A percentile compares a stretch with the other conserved stretches of the same genome.
Evolutionary conservation across 1,140 invertebrate genomes (phyloP).

Genomic region (silkworm (Bombyx mori)): DNA sequence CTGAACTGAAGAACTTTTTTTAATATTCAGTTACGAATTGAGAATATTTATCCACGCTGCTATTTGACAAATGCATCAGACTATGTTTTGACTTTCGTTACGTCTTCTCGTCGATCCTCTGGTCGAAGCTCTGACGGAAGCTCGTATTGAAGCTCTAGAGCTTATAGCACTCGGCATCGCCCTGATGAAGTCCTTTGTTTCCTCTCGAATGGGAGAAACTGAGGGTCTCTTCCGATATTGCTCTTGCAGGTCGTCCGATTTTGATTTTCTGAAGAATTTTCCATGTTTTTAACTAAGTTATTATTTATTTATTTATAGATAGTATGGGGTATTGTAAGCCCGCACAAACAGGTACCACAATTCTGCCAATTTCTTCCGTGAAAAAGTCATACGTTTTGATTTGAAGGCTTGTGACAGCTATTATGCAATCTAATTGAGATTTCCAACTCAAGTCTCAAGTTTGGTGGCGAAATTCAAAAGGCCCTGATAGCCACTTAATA

Average conservation of each 20-base stretch:
- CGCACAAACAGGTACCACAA: too few species aligned
- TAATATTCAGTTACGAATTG: background rate
- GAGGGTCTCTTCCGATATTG: conserved; percentile 39
- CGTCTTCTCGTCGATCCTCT: conserved; percentile 12
- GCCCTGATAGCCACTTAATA: too few species aligned
- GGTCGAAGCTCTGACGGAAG: conserved; percentile 48
- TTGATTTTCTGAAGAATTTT: conserved; percentile 23
- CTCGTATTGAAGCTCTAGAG: conserved; percentile 57
- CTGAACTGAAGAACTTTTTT: background rate
- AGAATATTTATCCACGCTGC: background rate
- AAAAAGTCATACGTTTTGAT: too few species aligned
- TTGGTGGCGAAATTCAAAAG: too few species aligned
- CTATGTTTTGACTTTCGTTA: conserved; percentile 6
- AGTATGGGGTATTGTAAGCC: too few species aligned
- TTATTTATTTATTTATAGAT: too few species aligned
- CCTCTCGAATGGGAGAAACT: conserved; percentile 22
- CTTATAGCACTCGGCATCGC: conserved; percentile 40
- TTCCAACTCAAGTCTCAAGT: too few species aligned
- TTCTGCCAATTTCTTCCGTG: too few species aligned
- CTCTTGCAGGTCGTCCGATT: conserved; percentile 24
- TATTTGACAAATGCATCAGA: background rate
- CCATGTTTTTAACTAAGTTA: background rate
- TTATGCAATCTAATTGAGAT: too few species aligned
- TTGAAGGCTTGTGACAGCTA: too few species aligned
- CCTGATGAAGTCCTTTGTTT: conserved; percentile 37